A percentile compares a stretch with the other conserved stretches of the same genome.
phyloP scores from a whole-genome alignment of 1,140 invertebrate genomes.

The Leucophenga varia region DNA sequence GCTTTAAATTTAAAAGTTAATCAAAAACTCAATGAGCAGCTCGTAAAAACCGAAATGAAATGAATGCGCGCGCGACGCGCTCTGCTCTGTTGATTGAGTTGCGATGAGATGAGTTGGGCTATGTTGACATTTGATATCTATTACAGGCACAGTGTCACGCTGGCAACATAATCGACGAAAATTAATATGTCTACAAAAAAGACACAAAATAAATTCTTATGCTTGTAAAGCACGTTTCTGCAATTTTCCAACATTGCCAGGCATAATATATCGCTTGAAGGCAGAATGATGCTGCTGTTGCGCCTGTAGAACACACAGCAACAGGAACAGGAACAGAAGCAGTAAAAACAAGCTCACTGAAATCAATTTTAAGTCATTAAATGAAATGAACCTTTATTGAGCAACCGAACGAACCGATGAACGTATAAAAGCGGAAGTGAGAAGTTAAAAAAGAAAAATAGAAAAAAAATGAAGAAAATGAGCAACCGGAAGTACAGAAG shows the following conservation, averaged over 20 bases:
- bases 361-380: constrained; percentile 56
- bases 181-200: constrained; percentile 36
- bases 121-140: constrained; percentile 29
- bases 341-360: constrained; percentile 23
- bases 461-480: too few relatives aligned
- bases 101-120: too few relatives aligned
- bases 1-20: constrained; percentile 47
- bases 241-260: constrained; percentile 33
- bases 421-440: not conserved
- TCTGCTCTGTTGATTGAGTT: too few relatives aligned
- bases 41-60: constrained; percentile 40
- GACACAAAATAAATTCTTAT: constrained; percentile 1
- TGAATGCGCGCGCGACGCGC: too few relatives aligned
- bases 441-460: too few relatives aligned
- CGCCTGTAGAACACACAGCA: not conserved
- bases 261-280: constrained; percentile 37
- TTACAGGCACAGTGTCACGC: constrained; percentile 43
- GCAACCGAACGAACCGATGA: not conserved
- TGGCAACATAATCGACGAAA: constrained; percentile 49
- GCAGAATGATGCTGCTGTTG: constrained; percentile 16
- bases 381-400: constrained; percentile 54
- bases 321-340: not conserved
- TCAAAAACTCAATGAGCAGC: constrained; percentile 51
- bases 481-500: too few relatives aligned
- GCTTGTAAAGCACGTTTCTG: constrained; percentile 45